Evolutionary conservation across 1,140 invertebrate species (phyloP), one percentile per base, ranked within the genome.

Genomic region (Campoletis sonorensis): DNA sequence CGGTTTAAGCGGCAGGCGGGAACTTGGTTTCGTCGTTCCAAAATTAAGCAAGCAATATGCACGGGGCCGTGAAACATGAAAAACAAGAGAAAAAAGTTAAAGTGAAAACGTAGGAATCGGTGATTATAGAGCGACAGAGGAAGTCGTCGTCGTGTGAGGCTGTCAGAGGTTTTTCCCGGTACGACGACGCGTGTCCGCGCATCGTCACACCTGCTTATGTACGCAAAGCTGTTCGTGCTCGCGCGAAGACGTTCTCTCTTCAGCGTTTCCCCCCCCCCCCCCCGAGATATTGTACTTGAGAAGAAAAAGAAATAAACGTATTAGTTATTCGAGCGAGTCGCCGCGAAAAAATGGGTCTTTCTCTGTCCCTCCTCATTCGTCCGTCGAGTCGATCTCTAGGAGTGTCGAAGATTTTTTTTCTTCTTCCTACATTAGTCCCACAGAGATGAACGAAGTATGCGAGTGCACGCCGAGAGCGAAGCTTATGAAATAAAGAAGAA

Each of bases 161-260:
- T 72, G 40, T 78, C 68, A 51, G 26, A 81, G 81, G 80, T 71
- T 84, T 87, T 92, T 90, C 90, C 88, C 87, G 87, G 90, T 90
- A 90, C 27, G 87, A 90, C 27, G 87, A 91, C 88, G 90, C 90
- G 90, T 92, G 91, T 92, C 88, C 87, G 83, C 85, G 90, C 91
- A 92, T 91, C 90, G 90, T 91, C 90, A 91, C 90, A 91, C 91
- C 89, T 92, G 89, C 90, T 92, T 92, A 90, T 45, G 51, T 78
- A 33, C 86, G 88, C 78, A 87, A 90, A 89, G 84, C 84, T 75
- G 84, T 51, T 75, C 72, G 72, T 75, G 72, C 30, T 15, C 30
- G 72, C 16, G 11, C 30, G 72, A 23, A 40, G 45, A 75, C 23
- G 33, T 75, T 45, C 58, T 21, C 45, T 40, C 51, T 26, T 37